phyloP scores from a whole-genome alignment of 2,888 invertebrate genomes.

The Subacronicta megacephala region DNA sequence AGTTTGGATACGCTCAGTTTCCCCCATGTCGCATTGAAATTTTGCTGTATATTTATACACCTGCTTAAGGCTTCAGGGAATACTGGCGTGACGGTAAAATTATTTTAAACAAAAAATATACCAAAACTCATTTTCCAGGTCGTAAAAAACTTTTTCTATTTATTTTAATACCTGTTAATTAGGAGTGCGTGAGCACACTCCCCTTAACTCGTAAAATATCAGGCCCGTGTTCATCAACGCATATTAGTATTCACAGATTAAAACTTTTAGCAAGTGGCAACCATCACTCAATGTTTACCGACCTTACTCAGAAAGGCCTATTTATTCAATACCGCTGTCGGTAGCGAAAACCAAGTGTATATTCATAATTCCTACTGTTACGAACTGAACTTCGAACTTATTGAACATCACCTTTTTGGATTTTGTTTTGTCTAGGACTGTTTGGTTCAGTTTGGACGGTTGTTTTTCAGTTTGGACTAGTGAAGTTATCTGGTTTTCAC shows the following conservation, averaged over 20 bases:
- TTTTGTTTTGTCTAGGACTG: no score
- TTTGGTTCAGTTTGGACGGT: no score
- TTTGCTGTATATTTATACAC: no score
- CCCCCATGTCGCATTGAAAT: no score
- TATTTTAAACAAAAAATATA: not conserved
- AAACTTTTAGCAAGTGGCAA: constrained; percentile 38
- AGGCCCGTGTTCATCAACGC: constrained; percentile 43
- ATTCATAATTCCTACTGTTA: no score
- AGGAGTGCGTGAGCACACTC: constrained; percentile 10
- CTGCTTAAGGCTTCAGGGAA: not conserved
- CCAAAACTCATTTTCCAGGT: not conserved
- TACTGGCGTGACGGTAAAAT: not conserved
- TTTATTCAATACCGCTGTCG: no score
- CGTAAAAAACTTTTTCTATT: constrained; percentile 45
- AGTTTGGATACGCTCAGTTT: no score
- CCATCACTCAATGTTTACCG: constrained; percentile 57
- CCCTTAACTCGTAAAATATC: constrained; percentile 43
- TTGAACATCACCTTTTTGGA: no score
- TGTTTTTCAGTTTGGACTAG: no score
- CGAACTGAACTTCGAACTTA: no score
- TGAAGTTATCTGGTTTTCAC: no score
- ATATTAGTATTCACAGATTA: constrained; percentile 51
- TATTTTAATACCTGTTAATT: constrained; percentile 26
- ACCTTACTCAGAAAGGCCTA: constrained; percentile 34
- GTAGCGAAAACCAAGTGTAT: no score